Evolutionary conservation across 1,140 invertebrate genomes (phyloP).

Genomic region (Calosoma granatense): DNA sequence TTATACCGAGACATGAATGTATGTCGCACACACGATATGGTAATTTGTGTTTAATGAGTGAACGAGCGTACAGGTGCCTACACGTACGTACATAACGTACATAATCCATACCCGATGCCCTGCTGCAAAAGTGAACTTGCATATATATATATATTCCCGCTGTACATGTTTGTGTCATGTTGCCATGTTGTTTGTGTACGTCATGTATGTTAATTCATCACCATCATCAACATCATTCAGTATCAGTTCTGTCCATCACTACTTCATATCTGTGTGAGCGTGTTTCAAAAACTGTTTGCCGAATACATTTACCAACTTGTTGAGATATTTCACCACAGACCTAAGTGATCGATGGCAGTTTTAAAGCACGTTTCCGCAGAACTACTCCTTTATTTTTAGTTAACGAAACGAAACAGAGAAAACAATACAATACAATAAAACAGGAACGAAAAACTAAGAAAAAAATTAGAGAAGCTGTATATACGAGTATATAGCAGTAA

Average conservation of each 20-base stretch:
- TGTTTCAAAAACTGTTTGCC: not conserved
- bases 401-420: slow-evolving; percentile 2
- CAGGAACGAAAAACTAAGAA: too few relatives aligned
- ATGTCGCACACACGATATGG: too few relatives aligned
- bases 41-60: too few relatives aligned
- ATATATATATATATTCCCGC: not conserved
- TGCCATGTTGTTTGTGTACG: slow-evolving; percentile 6
- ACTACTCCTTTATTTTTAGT: not conserved
- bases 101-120: too few relatives aligned
- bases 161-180: slow-evolving; percentile 8
- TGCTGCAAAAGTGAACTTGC: slow-evolving; percentile 3
- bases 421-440: not conserved
- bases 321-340: too few relatives aligned
- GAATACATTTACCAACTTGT: not conserved
- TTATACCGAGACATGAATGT: too few relatives aligned
- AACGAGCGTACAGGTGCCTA: too few relatives aligned
- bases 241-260: slow-evolving; percentile 7
- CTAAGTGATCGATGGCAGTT: not conserved
- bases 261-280: not conserved
- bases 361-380: not conserved
- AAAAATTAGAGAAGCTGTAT: too few relatives aligned
- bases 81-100: too few relatives aligned
- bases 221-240: not conserved
- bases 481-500: not conserved
- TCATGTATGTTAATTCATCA: slow-evolving; percentile 4